Conservation (phyloP, 1,140 invertebrate species). For the Nixonia krombeini region DNA sequence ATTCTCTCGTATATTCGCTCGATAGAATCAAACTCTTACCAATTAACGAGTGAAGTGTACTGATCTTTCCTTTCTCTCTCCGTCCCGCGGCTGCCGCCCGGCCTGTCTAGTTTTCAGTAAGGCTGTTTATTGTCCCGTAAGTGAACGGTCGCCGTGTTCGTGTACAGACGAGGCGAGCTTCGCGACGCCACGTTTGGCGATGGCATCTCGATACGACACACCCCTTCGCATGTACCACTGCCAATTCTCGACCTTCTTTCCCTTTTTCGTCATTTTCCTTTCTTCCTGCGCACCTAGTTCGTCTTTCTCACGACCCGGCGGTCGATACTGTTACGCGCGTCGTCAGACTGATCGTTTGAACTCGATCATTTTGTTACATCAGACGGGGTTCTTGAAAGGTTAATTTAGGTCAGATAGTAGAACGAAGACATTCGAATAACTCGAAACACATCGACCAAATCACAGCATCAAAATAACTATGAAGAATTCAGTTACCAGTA, state of each 20-base stretch:
- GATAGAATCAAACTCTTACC: slow-evolving; percentile 52
- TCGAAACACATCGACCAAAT: too few relatives aligned
- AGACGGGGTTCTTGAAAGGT: too few relatives aligned
- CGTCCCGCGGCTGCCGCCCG: slow-evolving; percentile 19
- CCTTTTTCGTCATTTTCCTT: slow-evolving; percentile 18
- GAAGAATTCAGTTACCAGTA: too few relatives aligned
- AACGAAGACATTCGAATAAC: too few relatives aligned
- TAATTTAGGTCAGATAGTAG: too few relatives aligned
- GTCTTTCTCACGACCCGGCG: background rate
- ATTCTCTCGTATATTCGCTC: slow-evolving; percentile 41
- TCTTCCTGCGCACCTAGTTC: slow-evolving; percentile 5
- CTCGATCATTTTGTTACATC: too few relatives aligned
- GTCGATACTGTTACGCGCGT: background rate
- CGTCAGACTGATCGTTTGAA: too few relatives aligned
- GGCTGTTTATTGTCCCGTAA: slow-evolving; percentile 45
- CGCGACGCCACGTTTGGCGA: slow-evolving; percentile 35
- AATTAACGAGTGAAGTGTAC: slow-evolving; percentile 45
- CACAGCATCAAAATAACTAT: too few relatives aligned
- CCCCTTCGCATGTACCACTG: slow-evolving; percentile 27
- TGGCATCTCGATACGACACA: slow-evolving; percentile 37
- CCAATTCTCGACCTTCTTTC: slow-evolving; percentile 7
- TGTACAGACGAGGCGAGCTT: slow-evolving; percentile 17
- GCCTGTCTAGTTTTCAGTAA: slow-evolving; percentile 45
- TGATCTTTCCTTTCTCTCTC: slow-evolving; percentile 35
- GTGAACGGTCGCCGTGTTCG: slow-evolving; percentile 30